phyloP scores from a whole-genome alignment of 1,140 invertebrate species.

The Bemisia tabaci region DNA sequence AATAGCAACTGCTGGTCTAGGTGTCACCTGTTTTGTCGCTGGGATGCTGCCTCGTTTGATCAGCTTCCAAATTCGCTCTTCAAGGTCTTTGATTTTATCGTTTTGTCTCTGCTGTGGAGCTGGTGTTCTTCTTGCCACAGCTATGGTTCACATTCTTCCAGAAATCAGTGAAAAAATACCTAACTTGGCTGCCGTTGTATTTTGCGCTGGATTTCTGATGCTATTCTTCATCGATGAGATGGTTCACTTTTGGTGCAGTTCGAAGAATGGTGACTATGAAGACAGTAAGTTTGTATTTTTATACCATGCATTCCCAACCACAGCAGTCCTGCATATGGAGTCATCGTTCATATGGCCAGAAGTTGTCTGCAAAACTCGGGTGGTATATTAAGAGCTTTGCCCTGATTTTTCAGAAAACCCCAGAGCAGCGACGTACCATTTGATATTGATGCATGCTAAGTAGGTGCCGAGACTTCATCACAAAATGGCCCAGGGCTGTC shows the following conservation, averaged over 20 bases:
- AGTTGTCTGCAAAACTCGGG: too few species aligned
- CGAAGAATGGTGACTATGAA: background rate
- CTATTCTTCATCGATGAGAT: background rate
- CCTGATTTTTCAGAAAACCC: too few species aligned
- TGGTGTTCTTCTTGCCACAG: background rate
- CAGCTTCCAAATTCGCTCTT: background rate
- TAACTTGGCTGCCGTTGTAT: conserved; percentile 3
- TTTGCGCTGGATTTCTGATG: background rate
- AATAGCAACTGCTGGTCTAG: background rate
- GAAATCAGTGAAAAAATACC: conserved; percentile 7
- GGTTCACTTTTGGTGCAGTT: conserved; percentile 1
- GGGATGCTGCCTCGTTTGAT: background rate
- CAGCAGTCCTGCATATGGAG: too few species aligned
- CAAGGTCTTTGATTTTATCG: background rate
- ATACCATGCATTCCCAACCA: too few species aligned
- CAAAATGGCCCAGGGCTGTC: too few species aligned
- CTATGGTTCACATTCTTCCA: background rate
- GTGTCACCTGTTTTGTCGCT: background rate
- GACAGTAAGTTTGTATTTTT: background rate
- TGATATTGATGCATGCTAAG: too few species aligned
- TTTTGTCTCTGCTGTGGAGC: background rate
- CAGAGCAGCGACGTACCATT: too few species aligned
- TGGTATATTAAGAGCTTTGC: too few species aligned
- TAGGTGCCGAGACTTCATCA: too few species aligned
- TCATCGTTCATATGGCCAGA: too few species aligned